Percentiles rank a stretch among this genome's conserved stretches.
phyloP scores from a whole-genome alignment of 2,797 vertebrate species.

The Mormyrops attenuatus region DNA sequence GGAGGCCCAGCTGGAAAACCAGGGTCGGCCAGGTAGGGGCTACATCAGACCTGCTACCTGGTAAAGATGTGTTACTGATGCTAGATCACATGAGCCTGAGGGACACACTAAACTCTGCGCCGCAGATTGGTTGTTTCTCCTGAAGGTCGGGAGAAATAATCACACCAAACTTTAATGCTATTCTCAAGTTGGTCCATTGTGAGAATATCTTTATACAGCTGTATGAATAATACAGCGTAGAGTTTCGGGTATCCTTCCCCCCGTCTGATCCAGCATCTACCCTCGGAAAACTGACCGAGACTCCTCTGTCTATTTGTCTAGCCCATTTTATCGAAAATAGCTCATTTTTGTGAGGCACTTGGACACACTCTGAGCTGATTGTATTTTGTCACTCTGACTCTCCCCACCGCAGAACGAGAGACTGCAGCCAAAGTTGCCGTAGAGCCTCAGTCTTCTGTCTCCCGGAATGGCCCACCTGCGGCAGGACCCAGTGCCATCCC shows the following conservation, averaged over 20 bases:
- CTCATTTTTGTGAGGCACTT: not conserved
- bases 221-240: not conserved
- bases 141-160: not conserved
- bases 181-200: not conserved
- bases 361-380: not conserved
- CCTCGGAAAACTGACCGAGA: not conserved
- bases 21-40: conserved; percentile 51
- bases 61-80: not conserved
- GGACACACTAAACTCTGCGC: not conserved
- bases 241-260: not conserved
- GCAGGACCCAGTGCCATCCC: not conserved
- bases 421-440: not conserved
- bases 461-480: not conserved
- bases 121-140: not conserved
- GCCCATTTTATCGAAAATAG: not conserved
- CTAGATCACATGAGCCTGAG: not conserved
- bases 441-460: not conserved
- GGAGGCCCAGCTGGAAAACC: conserved; percentile 67
- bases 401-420: not conserved
- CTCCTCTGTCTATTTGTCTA: not conserved
- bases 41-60: not conserved
- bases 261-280: not conserved
- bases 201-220: not conserved
- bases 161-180: not conserved
- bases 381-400: not conserved